Conservation (phyloP, 2,113 vertebrate species). For the Potamarius usumacintae region DNA sequence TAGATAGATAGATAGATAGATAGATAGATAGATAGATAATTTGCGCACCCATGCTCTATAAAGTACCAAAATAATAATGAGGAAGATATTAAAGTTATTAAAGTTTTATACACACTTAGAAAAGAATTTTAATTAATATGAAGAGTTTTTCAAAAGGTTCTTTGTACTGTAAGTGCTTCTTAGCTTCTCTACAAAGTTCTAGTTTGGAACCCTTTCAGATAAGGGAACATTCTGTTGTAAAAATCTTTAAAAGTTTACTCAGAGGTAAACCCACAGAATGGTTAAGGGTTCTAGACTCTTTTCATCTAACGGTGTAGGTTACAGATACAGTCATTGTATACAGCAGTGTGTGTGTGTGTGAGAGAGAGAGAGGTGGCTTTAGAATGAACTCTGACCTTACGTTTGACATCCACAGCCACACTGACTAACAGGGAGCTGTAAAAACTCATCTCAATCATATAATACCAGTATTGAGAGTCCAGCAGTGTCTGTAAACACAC, state of each 20-base stretch:
- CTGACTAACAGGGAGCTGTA: conserved; percentile 89
- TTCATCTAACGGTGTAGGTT: not conserved
- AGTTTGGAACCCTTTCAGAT: not conserved
- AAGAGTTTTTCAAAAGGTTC: not conserved
- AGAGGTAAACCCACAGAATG: not conserved
- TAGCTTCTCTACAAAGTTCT: not conserved
- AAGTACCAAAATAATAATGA: not conserved
- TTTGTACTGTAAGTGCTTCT: not conserved
- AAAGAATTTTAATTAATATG: not conserved
- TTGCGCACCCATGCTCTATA: not conserved
- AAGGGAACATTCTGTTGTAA: not conserved
- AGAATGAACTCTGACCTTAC: conserved; percentile 78
- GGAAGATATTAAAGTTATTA: not conserved
- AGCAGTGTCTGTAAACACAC: conserved; percentile 77
- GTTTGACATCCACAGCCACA: conserved; percentile 80
- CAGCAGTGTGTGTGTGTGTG: not conserved
- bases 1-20: too few relatives aligned
- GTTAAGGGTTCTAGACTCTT: too few relatives aligned
- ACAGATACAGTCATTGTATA: not conserved
- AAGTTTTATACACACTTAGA: not conserved
- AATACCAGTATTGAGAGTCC: conserved; percentile 91
- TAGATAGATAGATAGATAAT: too few relatives aligned
- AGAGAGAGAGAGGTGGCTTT: not conserved
- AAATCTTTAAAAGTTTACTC: not conserved
- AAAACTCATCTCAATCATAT: conserved; percentile 85